Base-by-base conservation (phyloP, 2,113 vertebrate genomes). In the Centropristis striata region DNA sequence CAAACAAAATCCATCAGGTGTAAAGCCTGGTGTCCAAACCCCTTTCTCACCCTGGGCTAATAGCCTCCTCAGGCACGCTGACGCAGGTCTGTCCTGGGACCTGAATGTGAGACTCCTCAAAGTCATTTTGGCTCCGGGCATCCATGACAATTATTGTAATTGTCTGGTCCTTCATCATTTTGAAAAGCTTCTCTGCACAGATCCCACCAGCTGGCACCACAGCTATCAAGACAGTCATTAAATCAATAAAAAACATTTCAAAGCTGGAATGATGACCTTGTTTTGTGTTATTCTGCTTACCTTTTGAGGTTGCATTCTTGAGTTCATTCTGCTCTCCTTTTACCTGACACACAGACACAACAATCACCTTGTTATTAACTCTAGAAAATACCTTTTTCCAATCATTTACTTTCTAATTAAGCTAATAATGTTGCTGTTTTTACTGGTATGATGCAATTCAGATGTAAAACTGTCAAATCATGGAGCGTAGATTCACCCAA, bases 61-160 rank as follows among this genome's bases (percentile, higher is more conserved):
- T 90, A 47, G 97, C 96, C 90, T 99, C 98, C 88, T 98, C 96
- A 59, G 98, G 97, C 65, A 99, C 96, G 3, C 96, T 97, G 92
- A 99, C 91, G 59, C 90, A 95, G 39, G 11, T 91, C 81, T 94
- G 93, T 20, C 75, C 60, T 13, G 96, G 96, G 75, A 96, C 90
- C 76, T 91, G 92, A 86, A 99, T 97, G 84, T 94, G 96, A 8
- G 98, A 99, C 83, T 97, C 96, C 76, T 96, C 95, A 85, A 96
- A 98, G 93, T 99, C 96, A 28, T 80, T 92, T 12, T 79, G 25
- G 89, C 73, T 94, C 28, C 98, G 96, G 23, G 97, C 96, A 80
- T 99, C 98, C 98, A 99, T 98, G 84, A 99, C 96, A 74, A 99
- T 95, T 72, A 97, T 50, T 51, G 95, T 95, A 39, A 94, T 96